Base-by-base conservation (phyloP, 2,797 vertebrate genomes). In the Coregonus suidteri region DNA sequence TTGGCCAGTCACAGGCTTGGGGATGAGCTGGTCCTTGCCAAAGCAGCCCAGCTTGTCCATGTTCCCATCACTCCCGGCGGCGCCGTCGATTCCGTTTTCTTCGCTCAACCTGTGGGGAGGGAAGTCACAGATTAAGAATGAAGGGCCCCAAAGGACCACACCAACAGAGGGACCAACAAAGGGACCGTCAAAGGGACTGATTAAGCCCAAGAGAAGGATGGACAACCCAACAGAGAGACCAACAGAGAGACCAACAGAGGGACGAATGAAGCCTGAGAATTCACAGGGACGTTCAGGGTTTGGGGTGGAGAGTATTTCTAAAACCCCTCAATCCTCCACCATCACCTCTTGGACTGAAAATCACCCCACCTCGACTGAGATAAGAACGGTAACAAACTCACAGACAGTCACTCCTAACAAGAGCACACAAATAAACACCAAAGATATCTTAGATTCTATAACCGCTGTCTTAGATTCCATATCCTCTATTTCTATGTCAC, bases 401-500 rank as follows among this genome's bases (percentile, higher is more conserved):
- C 53, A 62, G 2, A 85, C 86, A 74, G 82, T 87, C 86, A 83
- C 84, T 85, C 82, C 88, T 78, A 84, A 81, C 82, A 83, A 88
- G 77, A 84, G 77, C 79, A 35, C 6, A 77, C 75, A 53, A 37
- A 81, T 67, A 62, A 79, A 37, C 0, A 37, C 86, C 88, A 90
- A 89, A 76, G 82, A 86, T 9, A 52, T 91, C 78, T 79, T 75
- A 77, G 71, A 85, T 85, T 86, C 88, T 81, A 84, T 78, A 88
- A 25, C 76, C 71, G 75, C 88, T 88, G 90, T 91, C 78, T 80
- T 75, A 79, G 73, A 85, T 83, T 85, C 88, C 82, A 83, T 79
- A 88, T 86, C 90, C 7, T 31, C 52, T 30, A 18, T 15, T 1
- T 18, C 75, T 20, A 89, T 76, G 71, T 81, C 80, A 73, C 77